Evolutionary conservation across 2,888 invertebrate species (phyloP).

Genomic region (Heteromurus nitidus): DNA sequence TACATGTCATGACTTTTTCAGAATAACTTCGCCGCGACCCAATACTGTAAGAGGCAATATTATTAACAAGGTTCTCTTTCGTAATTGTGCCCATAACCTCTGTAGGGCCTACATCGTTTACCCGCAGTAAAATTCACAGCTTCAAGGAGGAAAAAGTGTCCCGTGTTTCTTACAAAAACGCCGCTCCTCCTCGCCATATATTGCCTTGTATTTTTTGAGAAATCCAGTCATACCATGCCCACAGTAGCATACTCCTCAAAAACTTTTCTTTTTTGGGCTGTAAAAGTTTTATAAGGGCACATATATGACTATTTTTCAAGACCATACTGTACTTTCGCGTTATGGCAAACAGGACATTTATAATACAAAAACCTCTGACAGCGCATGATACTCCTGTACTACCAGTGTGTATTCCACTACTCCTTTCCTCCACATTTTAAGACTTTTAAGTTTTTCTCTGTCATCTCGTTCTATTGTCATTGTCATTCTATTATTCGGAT

Average conservation of each 20-base stretch:
- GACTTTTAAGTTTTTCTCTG: constrained; percentile 40
- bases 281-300: constrained; percentile 56
- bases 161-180: constrained; percentile 51
- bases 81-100: not conserved
- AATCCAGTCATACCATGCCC: constrained; percentile 8
- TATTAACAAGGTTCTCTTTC: not conserved
- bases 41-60: not conserved
- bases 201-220: not conserved
- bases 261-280: constrained; percentile 25
- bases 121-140: constrained; percentile 62
- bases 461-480: constrained; percentile 38
- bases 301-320: constrained; percentile 13
- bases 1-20: not conserved
- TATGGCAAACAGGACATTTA: constrained; percentile 8
- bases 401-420: too few relatives aligned
- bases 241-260: not conserved
- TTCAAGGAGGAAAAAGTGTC: constrained; percentile 58
- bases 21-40: not conserved
- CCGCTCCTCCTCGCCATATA: constrained; percentile 42
- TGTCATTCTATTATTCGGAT: constrained; percentile 37
- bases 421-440: constrained; percentile 22
- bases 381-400: too few relatives aligned
- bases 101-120: constrained; percentile 23
- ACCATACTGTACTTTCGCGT: constrained; percentile 18
- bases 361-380: too few relatives aligned